Conservation (phyloP, 1,140 invertebrate species). For the Anoplolepis gracilipes region DNA sequence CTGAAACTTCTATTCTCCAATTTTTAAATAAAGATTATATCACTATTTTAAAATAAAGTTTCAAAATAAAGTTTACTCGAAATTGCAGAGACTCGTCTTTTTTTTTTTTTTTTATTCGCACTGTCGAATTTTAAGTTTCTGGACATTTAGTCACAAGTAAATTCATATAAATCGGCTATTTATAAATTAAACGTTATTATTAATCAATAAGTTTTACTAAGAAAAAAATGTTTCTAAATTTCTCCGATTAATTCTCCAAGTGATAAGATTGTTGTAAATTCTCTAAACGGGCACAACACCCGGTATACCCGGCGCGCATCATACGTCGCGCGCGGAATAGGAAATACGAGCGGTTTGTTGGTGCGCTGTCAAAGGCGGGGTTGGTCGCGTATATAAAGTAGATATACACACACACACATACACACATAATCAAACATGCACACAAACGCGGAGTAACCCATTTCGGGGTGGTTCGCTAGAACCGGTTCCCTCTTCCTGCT, state of each 20-base stretch:
- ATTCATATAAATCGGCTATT: not conserved
- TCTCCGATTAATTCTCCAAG: not conserved
- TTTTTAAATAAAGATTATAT: not conserved
- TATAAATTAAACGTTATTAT: not conserved
- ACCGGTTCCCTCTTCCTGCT: constrained; percentile 52
- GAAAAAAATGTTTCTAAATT: not conserved
- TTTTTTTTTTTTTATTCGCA: not conserved
- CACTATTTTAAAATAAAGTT: not conserved
- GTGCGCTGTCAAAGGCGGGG: constrained; percentile 19
- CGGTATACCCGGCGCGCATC: constrained; percentile 12
- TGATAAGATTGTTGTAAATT: too few species aligned
- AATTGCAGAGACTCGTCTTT: not conserved
- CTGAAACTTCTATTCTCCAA: not conserved
- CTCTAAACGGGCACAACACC: not conserved
- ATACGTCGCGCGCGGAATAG: constrained; percentile 11
- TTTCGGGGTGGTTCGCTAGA: constrained; percentile 76
- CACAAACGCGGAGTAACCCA: constrained; percentile 72
- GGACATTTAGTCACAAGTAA: not conserved
- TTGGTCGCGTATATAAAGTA: constrained; percentile 38
- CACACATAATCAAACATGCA: constrained; percentile 30
- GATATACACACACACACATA: not conserved
- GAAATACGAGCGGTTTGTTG: constrained; percentile 52
- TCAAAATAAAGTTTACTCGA: not conserved
- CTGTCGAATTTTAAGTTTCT: not conserved
- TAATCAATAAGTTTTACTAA: not conserved